Evolutionary conservation across 2,888 invertebrate species (phyloP), one percentile per base, ranked within the genome.

Genomic region (Tinea semifulvella): DNA sequence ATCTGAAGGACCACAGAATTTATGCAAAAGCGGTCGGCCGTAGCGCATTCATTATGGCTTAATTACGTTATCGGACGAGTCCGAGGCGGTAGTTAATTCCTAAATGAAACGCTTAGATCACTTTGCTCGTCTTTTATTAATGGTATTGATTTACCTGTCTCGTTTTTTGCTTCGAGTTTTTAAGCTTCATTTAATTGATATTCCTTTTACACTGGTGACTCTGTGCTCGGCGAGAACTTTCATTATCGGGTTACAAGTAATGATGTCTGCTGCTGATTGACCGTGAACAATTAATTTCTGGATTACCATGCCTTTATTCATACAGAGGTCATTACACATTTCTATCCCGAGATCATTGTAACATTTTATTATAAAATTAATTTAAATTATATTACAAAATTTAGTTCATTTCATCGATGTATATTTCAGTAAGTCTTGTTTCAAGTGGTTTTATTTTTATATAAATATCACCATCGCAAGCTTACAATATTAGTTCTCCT

Each of bases 51-150:
- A 57, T 58, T 51, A 52, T 56, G 56, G 59, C 64, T 62, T 64
- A 65, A 65, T 65, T 60, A 57, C 56, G 53, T 56, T 57, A 62
- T 61, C 57, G 50, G 50, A 52, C 51, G 54, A 56, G 51, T 60
- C 55, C 42, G 53, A 53, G 31, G 22, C 40, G 22, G 40, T 40
- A 22, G 40, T 40, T 22, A 22, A 40, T 40, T 40, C 51, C 53
- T 54, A 51, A 57, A 60, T 57, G 52, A 55, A 52, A 42, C 39
- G 50, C 54, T 57, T 55, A 54, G 56, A 22, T 39, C 14, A 19
- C 20, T 39, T 39, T 20, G 20, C 7, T n/a, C 11, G 11, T 13
- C 40, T 5, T 36, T 40, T 22, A 40, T 40, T 40, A 22, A 40
- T 40, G 22, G 14, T 20, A 40, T 40, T 40, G 40, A 40, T 40